Evolutionary conservation across 2,888 invertebrate genomes (phyloP).

Genomic region (Cepaea hortensis): DNA sequence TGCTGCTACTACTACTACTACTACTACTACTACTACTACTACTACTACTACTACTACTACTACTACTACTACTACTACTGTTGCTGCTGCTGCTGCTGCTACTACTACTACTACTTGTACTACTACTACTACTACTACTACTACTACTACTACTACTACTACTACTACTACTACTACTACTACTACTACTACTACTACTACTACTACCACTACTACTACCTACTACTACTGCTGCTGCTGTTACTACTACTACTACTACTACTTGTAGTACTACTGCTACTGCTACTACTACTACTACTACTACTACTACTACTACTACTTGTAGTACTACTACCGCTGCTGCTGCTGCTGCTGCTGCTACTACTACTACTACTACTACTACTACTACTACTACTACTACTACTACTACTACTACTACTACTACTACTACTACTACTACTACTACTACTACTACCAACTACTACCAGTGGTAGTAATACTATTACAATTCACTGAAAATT

Average conservation of each 20-base stretch:
- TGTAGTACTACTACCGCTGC: neutral
- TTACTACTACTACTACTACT: neutral
- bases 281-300: neutral
- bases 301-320: neutral
- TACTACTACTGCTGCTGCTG: no score
- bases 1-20: slow-evolving; percentile 20
- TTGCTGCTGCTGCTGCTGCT: slow-evolving; percentile 32
- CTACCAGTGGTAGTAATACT: no score
- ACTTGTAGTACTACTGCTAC: neutral
- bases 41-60: slow-evolving; percentile 29
- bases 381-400: slow-evolving; percentile 21
- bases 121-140: neutral
- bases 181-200: slow-evolving; percentile 22
- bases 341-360: neutral
- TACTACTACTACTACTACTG: slow-evolving; percentile 26
- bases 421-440: slow-evolving; percentile 17
- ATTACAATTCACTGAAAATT: no score
- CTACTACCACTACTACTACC: neutral
- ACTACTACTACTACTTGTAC: slow-evolving; percentile 23
- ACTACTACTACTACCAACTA: no score
- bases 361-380: neutral
- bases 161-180: slow-evolving; percentile 3
- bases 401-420: slow-evolving; percentile 19
- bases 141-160: neutral
- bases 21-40: slow-evolving; percentile 23